Percentiles rank a stretch among this genome's conserved stretches.
Conservation (phyloP, 2,113 vertebrate genomes). For the Tachysurus vachellii region DNA sequence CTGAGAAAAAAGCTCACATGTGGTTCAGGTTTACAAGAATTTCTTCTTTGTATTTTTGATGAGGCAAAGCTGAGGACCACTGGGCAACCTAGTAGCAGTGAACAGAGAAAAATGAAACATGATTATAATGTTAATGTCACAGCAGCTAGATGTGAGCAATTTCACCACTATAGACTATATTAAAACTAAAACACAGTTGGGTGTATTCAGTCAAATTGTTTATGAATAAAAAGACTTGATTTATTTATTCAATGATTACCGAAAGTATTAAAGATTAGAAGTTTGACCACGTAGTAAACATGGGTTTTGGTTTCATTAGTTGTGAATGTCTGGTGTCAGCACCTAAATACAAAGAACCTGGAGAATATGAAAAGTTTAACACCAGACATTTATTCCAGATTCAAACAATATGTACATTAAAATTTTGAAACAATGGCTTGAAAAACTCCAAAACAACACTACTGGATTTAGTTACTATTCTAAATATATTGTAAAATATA, state of each 20-base stretch:
- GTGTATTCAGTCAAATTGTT: not conserved
- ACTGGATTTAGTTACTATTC: not conserved
- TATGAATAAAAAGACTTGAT: not conserved
- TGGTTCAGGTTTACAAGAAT: slow-evolving; percentile 67
- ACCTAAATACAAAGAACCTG: not conserved
- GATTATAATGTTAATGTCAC: slow-evolving; percentile 26
- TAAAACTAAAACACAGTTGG: not conserved
- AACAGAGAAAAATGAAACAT: slow-evolving; percentile 17
- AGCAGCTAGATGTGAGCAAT: slow-evolving; percentile 29
- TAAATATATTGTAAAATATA: too few species aligned
- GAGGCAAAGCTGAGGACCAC: slow-evolving; percentile 40
- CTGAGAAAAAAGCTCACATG: slow-evolving; percentile 60
- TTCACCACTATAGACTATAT: not conserved
- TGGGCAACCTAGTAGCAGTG: slow-evolving; percentile 30
- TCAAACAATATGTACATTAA: too few species aligned
- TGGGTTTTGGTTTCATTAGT: not conserved
- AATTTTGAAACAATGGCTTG: not conserved
- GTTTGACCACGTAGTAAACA: not conserved
- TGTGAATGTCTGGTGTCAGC: not conserved
- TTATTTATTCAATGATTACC: not conserved
- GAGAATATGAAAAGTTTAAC: not conserved
- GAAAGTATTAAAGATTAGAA: not conserved
- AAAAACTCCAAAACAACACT: not conserved
- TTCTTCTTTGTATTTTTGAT: slow-evolving; percentile 47
- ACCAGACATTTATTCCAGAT: too few species aligned